Evolutionary conservation across 2,888 invertebrate species (phyloP), one percentile per base, ranked within the genome.

Genomic region (Cephus sareptanus): DNA sequence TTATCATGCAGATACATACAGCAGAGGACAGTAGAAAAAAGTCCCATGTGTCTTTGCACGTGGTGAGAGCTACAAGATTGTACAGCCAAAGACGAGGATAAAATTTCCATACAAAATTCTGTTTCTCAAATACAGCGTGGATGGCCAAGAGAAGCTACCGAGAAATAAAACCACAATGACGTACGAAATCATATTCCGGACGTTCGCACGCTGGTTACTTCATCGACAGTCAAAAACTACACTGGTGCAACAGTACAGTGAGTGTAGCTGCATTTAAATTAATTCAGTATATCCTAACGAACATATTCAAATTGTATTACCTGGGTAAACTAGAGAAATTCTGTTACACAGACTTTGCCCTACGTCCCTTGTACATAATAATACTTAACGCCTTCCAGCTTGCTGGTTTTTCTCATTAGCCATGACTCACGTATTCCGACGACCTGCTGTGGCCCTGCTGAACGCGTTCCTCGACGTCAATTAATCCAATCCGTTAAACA

Each of bases 21-120:
- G 80, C 83, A 82, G 81, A 75, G 70, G 13, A 31, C n/a, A 23
- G 77, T 35, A 35, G 35, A 35, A 35, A 76, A 77, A 34, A 30
- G 68, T 76, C 75, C 69, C 71, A 75, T 78, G 76, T 75, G 31
- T 13, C 31, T 23, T 73, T 79, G 74, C 79, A 79, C 74, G 78
- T 81, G 78, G 76, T 68, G 69, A 69, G 78, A 83, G 79, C 79
- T 79, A 79, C 77, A 75, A 71, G 70, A 12, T 11, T 31, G 68
- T 0, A 34, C 31, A 13, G 37, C 37, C 15, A 15, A 15, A 37
- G 15, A 34, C 11, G n/a, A 11, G 81, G 71, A 40, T 69, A 34
- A 13, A 34, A n/a, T 31, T 75, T 34, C n/a, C 30, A 34, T 23
- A n/a, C 11, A 9, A 23, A 56, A 56, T 23, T 0, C 23, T 23